Evolutionary conservation across 2,888 invertebrate species (phyloP).

Genomic region (Leptarthrus brevirostris): DNA sequence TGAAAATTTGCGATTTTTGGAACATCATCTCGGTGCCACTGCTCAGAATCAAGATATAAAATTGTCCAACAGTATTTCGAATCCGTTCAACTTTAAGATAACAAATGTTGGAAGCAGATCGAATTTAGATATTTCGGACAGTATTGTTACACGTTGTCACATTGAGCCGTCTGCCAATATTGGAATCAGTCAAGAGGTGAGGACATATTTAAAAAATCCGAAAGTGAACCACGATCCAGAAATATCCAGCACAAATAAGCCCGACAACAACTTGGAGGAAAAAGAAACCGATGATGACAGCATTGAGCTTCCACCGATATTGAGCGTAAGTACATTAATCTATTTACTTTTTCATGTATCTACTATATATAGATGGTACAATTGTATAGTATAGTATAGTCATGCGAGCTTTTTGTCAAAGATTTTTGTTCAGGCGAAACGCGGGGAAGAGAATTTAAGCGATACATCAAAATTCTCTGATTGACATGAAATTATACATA

Average conservation of each 20-base stretch:
- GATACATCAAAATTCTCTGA: not conserved
- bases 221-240: not conserved
- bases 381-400: no score
- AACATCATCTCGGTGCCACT: not conserved
- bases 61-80: not conserved
- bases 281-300: slow-evolving; percentile 4
- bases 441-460: no score
- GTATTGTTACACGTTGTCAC: not conserved
- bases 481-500: no score
- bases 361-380: no score
- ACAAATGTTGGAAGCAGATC: not conserved
- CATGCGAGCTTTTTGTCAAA: no score
- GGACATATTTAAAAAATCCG: not conserved
- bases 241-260: slow-evolving; percentile 20
- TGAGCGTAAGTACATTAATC: slow-evolving; percentile 4
- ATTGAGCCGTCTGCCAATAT: not conserved
- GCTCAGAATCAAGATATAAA: not conserved
- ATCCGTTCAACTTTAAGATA: not conserved
- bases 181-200: not conserved
- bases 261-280: not conserved
- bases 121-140: not conserved
- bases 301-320: not conserved
- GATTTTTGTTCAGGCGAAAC: no score
- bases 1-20: slow-evolving; percentile 36
- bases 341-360: no score